These are phyloP conservation scores for Phalacrocorax brasilianus DNA, from an alignment of 2,113 vertebrate species.

Conservation along the genomic window DNA sequence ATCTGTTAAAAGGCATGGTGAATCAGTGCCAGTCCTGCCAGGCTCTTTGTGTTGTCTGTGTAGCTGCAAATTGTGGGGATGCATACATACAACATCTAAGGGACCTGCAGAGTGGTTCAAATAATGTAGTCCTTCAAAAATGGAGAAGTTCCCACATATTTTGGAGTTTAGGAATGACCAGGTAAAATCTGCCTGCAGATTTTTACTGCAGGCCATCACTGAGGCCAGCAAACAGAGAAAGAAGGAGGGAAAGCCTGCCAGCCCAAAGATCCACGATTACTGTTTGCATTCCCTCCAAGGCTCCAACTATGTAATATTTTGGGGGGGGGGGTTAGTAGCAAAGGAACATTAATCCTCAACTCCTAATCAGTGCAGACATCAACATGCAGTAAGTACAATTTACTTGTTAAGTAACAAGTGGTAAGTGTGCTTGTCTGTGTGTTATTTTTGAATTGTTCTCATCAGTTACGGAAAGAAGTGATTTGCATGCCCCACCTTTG, in stretches of 20 bases:
- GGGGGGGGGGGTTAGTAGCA: neutral
- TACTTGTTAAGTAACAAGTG: neutral
- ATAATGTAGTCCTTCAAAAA: neutral
- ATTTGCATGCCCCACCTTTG: neutral
- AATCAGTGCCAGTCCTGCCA: neutral
- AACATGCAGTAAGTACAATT: neutral
- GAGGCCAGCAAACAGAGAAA: neutral
- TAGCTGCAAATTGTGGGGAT: neutral
- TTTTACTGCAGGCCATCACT: neutral
- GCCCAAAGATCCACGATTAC: neutral
- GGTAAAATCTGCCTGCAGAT: neutral
- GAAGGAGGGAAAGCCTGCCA: neutral
- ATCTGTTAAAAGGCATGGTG: neutral
- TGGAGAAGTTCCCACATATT: neutral
- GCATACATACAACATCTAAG: neutral
- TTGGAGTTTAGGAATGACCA: neutral
- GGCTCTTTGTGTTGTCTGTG: neutral
- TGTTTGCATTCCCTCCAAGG: neutral
- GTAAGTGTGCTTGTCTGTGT: neutral
- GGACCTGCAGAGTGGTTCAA: neutral
- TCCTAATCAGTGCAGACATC: neutral
- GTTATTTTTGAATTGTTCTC: neutral
- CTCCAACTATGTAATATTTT: neutral
- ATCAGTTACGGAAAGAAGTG: neutral
- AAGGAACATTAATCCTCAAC: neutral